Conservation (phyloP, 2,888 invertebrate genomes). For the Synanthedon tipuliformis region DNA sequence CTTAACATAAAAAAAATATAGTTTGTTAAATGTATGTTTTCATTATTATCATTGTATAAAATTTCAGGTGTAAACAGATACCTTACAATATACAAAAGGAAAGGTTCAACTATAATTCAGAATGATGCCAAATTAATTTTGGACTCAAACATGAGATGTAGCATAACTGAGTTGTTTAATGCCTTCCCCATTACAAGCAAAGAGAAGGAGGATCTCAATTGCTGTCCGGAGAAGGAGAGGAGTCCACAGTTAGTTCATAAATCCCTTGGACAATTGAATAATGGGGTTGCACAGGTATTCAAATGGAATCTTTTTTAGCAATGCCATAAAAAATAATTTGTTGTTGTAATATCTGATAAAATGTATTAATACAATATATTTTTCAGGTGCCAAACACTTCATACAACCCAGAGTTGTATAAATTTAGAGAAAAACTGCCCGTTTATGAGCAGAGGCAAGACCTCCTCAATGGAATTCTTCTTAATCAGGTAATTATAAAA, state of each 20-base stretch:
- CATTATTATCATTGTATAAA: conserved; percentile 13
- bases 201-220: conserved; percentile 78
- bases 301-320: neutral
- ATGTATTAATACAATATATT: neutral
- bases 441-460: conserved; percentile 75
- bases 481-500: conserved; percentile 67
- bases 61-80: conserved; percentile 74
- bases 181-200: conserved; percentile 75
- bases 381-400: conserved; percentile 53
- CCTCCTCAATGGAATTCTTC: conserved; percentile 74
- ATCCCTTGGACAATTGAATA: conserved; percentile 75
- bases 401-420: conserved; percentile 65
- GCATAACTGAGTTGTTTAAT: conserved; percentile 72
- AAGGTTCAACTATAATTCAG: conserved; percentile 75
- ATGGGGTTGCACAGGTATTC: conserved; percentile 73
- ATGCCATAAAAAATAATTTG: too few species aligned
- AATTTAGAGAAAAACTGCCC: conserved; percentile 76
- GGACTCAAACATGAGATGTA: conserved; percentile 72
- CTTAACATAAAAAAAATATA: neutral
- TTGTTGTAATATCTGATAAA: too few species aligned
- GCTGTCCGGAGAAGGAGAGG: conserved; percentile 75
- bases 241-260: conserved; percentile 67
- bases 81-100: conserved; percentile 77
- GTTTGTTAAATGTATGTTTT: neutral
- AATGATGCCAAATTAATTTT: conserved; percentile 75